Percentiles rank a stretch among this genome's conserved stretches.
These are phyloP conservation scores for Dicerorhinus sumatrensis DNA, from an alignment of 2,113 vertebrate species.

Conservation along the genomic window DNA sequence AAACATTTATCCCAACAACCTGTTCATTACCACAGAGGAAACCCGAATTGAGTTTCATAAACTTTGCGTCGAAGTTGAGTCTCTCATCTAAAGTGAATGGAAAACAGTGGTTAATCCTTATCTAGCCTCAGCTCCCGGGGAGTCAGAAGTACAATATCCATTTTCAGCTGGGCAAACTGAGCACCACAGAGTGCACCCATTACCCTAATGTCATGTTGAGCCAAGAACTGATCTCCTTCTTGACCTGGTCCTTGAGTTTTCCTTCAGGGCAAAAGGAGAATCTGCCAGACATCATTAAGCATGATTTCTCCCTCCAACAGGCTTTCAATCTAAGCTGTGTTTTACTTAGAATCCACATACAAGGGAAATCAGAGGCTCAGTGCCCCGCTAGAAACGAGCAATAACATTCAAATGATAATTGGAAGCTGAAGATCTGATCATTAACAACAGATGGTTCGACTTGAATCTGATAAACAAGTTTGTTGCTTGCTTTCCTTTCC, in stretches of 20 bases:
- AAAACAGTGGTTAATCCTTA: constrained; percentile 65
- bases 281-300: constrained; percentile 77
- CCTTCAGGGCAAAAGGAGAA: constrained; percentile 68
- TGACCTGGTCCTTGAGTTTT: background rate
- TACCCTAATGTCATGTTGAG: background rate
- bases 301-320: constrained; percentile 85
- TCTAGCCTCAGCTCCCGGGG: constrained; percentile 32
- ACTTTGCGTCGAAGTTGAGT: constrained; percentile 62
- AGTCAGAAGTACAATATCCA: background rate
- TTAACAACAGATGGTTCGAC: constrained; percentile 90
- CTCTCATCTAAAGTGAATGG: constrained; percentile 71
- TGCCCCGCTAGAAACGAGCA: constrained; percentile 87
- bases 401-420: constrained; percentile 90
- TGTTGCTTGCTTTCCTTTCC: constrained; percentile 59
- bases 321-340: constrained; percentile 83
- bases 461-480: constrained; percentile 88
- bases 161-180: constrained; percentile 51
- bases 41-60: constrained; percentile 62
- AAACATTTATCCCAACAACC: constrained; percentile 64
- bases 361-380: constrained; percentile 76
- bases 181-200: background rate
- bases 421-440: constrained; percentile 89
- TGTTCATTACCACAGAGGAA: constrained; percentile 64
- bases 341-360: constrained; percentile 84
- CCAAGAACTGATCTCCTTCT: constrained; percentile 59